Evolutionary conservation across 2,797 vertebrate species (phyloP).

Genomic region (Aplochiton taeniatus): DNA sequence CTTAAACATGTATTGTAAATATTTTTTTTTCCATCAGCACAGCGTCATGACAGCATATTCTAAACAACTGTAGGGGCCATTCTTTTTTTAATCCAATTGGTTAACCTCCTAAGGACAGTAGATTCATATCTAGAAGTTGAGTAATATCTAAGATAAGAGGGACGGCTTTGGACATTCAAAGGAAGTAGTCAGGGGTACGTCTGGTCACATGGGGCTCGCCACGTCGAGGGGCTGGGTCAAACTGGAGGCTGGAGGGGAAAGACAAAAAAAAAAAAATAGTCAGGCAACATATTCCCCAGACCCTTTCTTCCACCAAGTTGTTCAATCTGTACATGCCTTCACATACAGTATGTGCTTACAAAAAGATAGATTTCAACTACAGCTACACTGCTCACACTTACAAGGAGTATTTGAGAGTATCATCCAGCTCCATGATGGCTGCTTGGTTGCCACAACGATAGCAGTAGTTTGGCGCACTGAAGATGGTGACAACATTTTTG

Average conservation of each 20-base stretch:
- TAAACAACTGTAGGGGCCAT: constrained; percentile 68
- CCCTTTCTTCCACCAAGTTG: not conserved
- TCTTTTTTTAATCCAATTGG: constrained; percentile 44
- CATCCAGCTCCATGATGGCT: constrained; percentile 97
- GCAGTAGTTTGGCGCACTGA: constrained; percentile 97
- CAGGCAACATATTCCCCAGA: constrained; percentile 3
- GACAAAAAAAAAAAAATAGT: not conserved
- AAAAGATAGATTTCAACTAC: not conserved
- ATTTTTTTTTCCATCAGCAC: constrained; percentile 63
- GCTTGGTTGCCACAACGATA: constrained; percentile 97
- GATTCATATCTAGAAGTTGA: constrained; percentile 26
- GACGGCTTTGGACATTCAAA: constrained; percentile 77
- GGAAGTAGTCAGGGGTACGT: constrained; percentile 95
- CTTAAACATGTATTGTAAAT: constrained; percentile 46
- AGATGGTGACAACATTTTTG: constrained; percentile 96
- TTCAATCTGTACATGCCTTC: not conserved
- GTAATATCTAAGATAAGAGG: constrained; percentile 54
- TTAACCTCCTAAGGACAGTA: constrained; percentile 60
- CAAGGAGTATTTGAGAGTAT: constrained; percentile 98
- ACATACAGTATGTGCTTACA: not conserved
- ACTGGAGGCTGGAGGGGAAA: constrained; percentile 83
- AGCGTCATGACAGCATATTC: constrained; percentile 72
- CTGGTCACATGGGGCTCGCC: constrained; percentile 94
- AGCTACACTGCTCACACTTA: constrained; percentile 70
- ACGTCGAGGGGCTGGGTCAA: constrained; percentile 91